A percentile compares a stretch with the other conserved stretches of the same genome.
Conservation (phyloP, 2,113 vertebrate genomes). For the Tamias sibiricus region DNA sequence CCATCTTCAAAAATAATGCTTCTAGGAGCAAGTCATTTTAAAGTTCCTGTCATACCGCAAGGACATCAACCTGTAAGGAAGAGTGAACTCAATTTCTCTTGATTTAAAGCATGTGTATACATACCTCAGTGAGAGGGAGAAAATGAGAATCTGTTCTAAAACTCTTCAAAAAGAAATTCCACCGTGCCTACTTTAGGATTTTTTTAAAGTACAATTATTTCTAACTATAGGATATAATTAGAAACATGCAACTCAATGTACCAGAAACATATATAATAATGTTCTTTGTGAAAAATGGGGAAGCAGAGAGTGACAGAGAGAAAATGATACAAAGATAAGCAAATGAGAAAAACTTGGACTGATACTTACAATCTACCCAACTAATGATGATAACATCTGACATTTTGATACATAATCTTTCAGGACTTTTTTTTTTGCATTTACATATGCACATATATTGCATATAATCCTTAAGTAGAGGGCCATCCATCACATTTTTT, state of each 20-base stretch:
- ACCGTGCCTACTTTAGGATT: neutral
- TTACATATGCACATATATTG: neutral
- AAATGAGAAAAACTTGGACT: neutral
- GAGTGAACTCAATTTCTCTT: neutral
- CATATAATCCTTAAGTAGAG: neutral
- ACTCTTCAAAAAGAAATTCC: constrained; percentile 10
- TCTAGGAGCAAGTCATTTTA: constrained; percentile 49
- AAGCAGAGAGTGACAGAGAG: neutral
- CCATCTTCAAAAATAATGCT: constrained; percentile 21
- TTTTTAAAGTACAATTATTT: neutral
- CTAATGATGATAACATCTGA: neutral
- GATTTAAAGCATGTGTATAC: neutral
- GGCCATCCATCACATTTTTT: neutral
- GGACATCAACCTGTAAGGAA: constrained; percentile 28
- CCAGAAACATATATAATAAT: neutral
- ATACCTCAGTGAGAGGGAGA: neutral
- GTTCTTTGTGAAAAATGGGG: neutral
- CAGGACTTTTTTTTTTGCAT: neutral
- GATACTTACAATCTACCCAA: neutral
- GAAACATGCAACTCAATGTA: neutral
- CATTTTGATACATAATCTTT: neutral
- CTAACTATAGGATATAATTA: neutral
- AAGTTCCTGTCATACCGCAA: constrained; percentile 41
- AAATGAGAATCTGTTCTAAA: neutral
- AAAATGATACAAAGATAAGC: neutral